phyloP scores from a whole-genome alignment of 2,113 vertebrate species.

The Colossoma macropomum region DNA sequence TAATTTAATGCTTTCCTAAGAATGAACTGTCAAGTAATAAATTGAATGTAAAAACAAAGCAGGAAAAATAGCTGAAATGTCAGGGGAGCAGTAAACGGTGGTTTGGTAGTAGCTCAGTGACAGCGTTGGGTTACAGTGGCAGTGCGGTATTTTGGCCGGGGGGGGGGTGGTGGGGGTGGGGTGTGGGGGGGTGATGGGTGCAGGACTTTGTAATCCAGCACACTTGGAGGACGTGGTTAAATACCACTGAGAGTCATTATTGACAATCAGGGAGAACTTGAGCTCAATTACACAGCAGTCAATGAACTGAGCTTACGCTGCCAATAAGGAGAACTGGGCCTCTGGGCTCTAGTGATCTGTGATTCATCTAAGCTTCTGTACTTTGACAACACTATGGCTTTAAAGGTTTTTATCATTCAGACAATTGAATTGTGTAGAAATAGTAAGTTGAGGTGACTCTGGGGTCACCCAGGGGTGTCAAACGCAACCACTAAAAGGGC shows the following conservation, averaged over 20 bases:
- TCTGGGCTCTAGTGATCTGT: too few species aligned
- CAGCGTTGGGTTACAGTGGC: not conserved
- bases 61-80: not conserved
- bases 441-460: too few species aligned
- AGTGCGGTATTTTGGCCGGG: not conserved
- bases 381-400: too few species aligned
- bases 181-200: not conserved
- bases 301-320: not conserved
- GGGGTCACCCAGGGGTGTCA: too few species aligned
- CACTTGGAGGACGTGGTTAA: not conserved
- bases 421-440: too few species aligned
- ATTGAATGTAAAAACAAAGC: conserved; percentile 1
- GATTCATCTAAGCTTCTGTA: too few species aligned
- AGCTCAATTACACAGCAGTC: not conserved
- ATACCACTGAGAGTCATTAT: not conserved
- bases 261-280: not conserved
- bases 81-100: not conserved
- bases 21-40: not conserved
- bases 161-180: not conserved
- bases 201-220: not conserved
- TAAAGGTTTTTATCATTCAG: too few species aligned
- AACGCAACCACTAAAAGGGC: too few species aligned
- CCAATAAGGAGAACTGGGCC: not conserved
- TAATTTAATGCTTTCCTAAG: conserved; percentile 5
- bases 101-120: not conserved